phyloP scores from a whole-genome alignment of 2,888 invertebrate genomes.

The Amiota mariae region DNA sequence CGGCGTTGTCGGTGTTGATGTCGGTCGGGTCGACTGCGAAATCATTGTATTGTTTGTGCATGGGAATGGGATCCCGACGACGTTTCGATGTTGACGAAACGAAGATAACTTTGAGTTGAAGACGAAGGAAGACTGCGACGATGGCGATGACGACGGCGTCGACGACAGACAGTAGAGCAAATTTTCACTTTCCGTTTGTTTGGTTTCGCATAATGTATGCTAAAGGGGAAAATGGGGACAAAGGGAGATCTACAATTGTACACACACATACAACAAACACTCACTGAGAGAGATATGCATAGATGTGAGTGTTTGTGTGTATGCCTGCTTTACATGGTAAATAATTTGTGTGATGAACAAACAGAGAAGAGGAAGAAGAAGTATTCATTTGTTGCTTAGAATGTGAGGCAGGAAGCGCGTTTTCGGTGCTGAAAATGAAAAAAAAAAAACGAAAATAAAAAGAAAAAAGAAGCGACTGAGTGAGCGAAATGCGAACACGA shows the following conservation, averaged over 20 bases:
- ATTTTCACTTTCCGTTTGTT: constrained; percentile 73
- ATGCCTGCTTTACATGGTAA: constrained; percentile 34
- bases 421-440: constrained; percentile 58
- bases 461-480: constrained; percentile 38
- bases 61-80: too few relatives aligned
- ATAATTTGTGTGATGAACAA: constrained; percentile 49
- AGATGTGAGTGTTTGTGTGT: constrained; percentile 24
- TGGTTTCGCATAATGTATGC: constrained; percentile 40
- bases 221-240: too few relatives aligned
- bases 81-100: not conserved
- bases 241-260: too few relatives aligned
- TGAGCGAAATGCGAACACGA: constrained; percentile 45
- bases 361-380: constrained; percentile 64
- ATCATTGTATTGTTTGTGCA: too few relatives aligned
- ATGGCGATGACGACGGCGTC: not conserved
- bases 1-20: constrained; percentile 23
- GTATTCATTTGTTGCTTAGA: constrained; percentile 45
- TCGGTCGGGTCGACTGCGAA: constrained; percentile 6
- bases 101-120: too few relatives aligned
- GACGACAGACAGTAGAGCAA: constrained; percentile 58
- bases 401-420: constrained; percentile 14
- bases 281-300: constrained; percentile 3
- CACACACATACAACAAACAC: too few relatives aligned
- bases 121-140: not conserved
- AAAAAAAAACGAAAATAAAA: constrained; percentile 10